A percentile compares a stretch with the other conserved stretches of the same genome.
These are phyloP conservation scores for Odontamblyopus rebecca DNA, from an alignment of 2,797 vertebrate species.

Conservation along the genomic window DNA sequence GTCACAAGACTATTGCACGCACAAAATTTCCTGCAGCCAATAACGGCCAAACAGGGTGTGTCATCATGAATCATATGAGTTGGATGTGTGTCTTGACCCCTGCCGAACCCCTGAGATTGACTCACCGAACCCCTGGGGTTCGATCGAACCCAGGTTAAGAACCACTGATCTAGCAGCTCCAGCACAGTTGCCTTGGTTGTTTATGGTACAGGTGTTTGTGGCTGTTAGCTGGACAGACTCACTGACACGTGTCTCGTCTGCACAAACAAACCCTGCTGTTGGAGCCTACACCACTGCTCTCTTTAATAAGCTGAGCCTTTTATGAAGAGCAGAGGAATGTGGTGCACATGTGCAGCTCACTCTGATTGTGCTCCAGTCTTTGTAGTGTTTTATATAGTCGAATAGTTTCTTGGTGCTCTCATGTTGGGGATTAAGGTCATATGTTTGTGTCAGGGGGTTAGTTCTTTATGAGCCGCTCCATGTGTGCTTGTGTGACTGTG, in stretches of 20 bases:
- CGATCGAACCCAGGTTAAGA: too few relatives aligned
- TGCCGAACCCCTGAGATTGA: too few relatives aligned
- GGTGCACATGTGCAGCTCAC: slow-evolving; percentile 40
- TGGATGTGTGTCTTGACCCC: too few relatives aligned
- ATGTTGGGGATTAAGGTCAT: slow-evolving; percentile 71
- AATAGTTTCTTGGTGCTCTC: slow-evolving; percentile 58
- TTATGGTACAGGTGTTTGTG: not conserved
- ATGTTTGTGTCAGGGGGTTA: slow-evolving; percentile 66
- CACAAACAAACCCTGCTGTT: slow-evolving; percentile 8
- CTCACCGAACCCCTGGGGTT: too few relatives aligned
- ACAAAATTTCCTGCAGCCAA: too few relatives aligned
- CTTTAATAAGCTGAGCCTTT: slow-evolving; percentile 30
- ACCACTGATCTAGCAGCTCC: not conserved
- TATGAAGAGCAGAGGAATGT: slow-evolving; percentile 54
- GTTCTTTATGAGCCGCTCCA: slow-evolving; percentile 71
- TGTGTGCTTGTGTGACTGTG: slow-evolving; percentile 62
- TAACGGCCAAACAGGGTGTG: too few relatives aligned
- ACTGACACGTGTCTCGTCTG: slow-evolving; percentile 7
- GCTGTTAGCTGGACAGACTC: not conserved
- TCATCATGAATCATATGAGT: too few relatives aligned
- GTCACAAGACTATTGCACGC: too few relatives aligned
- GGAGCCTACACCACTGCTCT: slow-evolving; percentile 12
- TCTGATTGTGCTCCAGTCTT: slow-evolving; percentile 55
- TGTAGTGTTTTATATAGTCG: slow-evolving; percentile 64
- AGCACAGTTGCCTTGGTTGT: not conserved